phyloP scores from a whole-genome alignment of 2,113 vertebrate genomes.

The Raja brachyura region DNA sequence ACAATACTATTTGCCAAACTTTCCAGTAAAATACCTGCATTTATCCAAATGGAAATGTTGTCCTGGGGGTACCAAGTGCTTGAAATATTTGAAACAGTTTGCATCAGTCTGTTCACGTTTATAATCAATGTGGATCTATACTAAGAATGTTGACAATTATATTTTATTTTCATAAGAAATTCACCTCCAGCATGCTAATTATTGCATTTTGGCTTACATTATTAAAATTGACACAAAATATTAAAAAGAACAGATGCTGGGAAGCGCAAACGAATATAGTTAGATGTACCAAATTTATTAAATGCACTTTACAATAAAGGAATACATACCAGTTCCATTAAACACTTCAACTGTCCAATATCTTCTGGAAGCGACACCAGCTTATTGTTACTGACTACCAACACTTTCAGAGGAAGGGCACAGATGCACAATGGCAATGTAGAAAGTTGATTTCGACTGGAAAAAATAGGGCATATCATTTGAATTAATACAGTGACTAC shows the following conservation, averaged over 20 bases:
- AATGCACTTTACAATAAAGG: conserved; percentile 35
- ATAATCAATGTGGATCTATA: not conserved
- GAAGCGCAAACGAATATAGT: not conserved
- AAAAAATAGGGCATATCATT: conserved; percentile 49
- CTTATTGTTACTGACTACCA: conserved; percentile 97
- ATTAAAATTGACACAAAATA: not conserved
- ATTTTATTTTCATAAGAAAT: not conserved
- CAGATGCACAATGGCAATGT: conserved; percentile 81
- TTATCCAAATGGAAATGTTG: not conserved
- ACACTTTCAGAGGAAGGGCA: conserved; percentile 84
- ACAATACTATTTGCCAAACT: not conserved
- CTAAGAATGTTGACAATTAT: not conserved
- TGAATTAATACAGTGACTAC: conserved; percentile 42
- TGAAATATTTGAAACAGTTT: not conserved
- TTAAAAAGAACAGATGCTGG: not conserved
- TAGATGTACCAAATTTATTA: not conserved
- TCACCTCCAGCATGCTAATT: not conserved
- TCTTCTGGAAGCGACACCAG: conserved; percentile 82
- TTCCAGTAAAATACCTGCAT: not conserved
- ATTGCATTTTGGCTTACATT: not conserved
- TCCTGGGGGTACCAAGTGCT: not conserved
- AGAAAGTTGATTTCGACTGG: conserved; percentile 88
- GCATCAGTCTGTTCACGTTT: not conserved
- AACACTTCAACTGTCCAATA: conserved; percentile 77
- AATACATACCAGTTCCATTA: conserved; percentile 89